A percentile compares a stretch with the other conserved stretches of the same genome.
phyloP scores from a whole-genome alignment of 2,888 invertebrate genomes.

The Drosophila merina region DNA sequence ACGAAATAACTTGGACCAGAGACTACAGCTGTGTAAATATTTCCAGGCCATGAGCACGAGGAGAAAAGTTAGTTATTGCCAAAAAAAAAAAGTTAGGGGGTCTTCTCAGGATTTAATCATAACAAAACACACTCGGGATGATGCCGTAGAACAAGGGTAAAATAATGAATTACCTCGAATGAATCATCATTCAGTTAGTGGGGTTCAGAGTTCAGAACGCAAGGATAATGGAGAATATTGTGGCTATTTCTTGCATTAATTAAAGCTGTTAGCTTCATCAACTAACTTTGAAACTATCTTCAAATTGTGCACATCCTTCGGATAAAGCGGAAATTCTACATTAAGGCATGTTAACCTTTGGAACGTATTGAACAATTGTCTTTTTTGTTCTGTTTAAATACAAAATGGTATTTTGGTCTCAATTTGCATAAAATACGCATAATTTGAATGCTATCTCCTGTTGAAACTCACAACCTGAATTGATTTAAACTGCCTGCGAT shows the following conservation, averaged over 20 bases:
- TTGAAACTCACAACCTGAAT: conserved; percentile 1
- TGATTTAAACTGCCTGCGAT: neutral
- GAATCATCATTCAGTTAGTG: conserved; percentile 38
- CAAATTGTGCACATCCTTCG: neutral
- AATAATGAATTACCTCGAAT: conserved; percentile 21
- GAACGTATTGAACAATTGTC: neutral
- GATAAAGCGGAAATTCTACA: conserved; percentile 3
- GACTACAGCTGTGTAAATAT: conserved; percentile 28
- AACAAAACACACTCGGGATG: conserved; percentile 1
- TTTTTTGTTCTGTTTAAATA: neutral
- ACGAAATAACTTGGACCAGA: conserved; percentile 14
- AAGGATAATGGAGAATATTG: conserved; percentile 1
- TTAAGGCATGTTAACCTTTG: neutral
- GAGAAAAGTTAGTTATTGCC: conserved; percentile 14
- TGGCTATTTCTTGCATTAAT: neutral
- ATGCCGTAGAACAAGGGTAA: neutral
- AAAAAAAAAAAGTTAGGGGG: conserved; percentile 2
- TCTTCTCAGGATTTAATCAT: conserved; percentile 22
- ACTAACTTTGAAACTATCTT: neutral
- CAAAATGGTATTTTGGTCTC: neutral
- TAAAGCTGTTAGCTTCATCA: conserved; percentile 5
- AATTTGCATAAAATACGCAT: neutral
- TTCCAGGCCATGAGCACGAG: conserved; percentile 24
- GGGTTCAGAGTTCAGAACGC: neutral
- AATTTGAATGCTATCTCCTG: neutral